Conservation (phyloP, 2,797 vertebrate genomes). For the Manis pentadactyla region DNA sequence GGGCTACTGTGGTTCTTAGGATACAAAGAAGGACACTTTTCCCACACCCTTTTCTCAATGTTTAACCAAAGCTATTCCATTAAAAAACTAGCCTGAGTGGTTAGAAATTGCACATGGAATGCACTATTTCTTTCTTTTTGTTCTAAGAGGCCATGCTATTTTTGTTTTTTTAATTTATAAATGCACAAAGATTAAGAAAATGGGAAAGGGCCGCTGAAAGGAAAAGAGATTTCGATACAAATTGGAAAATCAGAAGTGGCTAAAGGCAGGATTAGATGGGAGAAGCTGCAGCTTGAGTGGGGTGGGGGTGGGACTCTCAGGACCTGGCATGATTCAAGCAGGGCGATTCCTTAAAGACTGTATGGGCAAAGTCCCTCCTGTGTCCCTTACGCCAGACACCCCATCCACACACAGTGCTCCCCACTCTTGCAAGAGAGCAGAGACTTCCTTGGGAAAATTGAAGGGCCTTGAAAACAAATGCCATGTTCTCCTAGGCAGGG, state of each 20-base stretch:
- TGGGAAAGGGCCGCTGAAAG: neutral
- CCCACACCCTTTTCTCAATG: neutral
- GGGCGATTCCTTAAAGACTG: no score
- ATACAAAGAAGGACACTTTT: neutral
- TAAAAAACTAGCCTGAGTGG: neutral
- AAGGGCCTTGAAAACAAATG: no score
- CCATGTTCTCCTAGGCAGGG: no score
- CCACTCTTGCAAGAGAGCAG: no score
- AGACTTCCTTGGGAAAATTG: no score
- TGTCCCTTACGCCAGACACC: no score
- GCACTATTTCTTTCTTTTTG: neutral
- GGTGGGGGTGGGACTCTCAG: neutral
- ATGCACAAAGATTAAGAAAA: neutral
- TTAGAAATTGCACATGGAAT: neutral
- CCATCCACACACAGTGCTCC: no score
- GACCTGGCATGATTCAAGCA: no score
- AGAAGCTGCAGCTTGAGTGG: neutral
- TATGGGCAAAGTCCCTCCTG: no score
- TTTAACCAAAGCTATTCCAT: neutral
- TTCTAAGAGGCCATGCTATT: neutral
- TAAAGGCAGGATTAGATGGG: neutral
- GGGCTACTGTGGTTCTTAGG: neutral
- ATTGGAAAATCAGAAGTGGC: neutral
- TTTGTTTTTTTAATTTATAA: conserved; percentile 4
- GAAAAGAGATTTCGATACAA: neutral